Conservation (phyloP, 92 coral and sea anemone species). For the Phenganax subtilis region DNA sequence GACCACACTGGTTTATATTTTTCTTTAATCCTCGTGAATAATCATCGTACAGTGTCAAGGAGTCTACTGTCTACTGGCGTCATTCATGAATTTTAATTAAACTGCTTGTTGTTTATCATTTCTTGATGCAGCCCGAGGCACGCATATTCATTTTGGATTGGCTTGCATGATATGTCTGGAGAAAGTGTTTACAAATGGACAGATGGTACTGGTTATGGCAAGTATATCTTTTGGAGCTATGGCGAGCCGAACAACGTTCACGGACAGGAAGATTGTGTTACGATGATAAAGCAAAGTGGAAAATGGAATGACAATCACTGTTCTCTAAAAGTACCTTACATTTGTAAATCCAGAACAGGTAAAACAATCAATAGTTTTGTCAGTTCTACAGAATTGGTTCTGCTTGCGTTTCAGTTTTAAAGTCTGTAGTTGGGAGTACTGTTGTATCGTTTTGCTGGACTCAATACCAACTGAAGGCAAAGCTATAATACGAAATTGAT, state of each 20-base stretch:
- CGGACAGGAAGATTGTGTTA: slow-evolving; percentile 83
- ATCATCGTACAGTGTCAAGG: no score
- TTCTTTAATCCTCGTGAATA: no score
- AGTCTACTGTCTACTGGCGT: not conserved
- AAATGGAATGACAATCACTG: slow-evolving; percentile 90
- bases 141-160: slow-evolving; percentile 60
- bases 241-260: slow-evolving; percentile 70
- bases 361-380: not conserved
- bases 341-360: slow-evolving; percentile 82
- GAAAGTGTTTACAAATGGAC: slow-evolving; percentile 79
- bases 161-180: slow-evolving; percentile 65
- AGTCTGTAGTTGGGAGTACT: slow-evolving; percentile 60
- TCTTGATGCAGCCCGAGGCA: not conserved
- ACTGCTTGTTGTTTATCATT: not conserved
- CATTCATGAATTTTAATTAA: not conserved
- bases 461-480: no score
- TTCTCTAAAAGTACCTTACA: slow-evolving; percentile 46
- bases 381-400: not conserved
- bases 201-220: slow-evolving; percentile 56
- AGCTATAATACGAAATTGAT: no score
- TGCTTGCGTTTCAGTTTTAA: not conserved
- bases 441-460: slow-evolving; percentile 28
- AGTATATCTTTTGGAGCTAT: slow-evolving; percentile 1
- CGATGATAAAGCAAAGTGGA: slow-evolving; percentile 50
- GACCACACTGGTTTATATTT: no score